These are phyloP conservation scores for Carassius auratus DNA, from an alignment of 2,113 vertebrate species.

Conservation along the genomic window DNA sequence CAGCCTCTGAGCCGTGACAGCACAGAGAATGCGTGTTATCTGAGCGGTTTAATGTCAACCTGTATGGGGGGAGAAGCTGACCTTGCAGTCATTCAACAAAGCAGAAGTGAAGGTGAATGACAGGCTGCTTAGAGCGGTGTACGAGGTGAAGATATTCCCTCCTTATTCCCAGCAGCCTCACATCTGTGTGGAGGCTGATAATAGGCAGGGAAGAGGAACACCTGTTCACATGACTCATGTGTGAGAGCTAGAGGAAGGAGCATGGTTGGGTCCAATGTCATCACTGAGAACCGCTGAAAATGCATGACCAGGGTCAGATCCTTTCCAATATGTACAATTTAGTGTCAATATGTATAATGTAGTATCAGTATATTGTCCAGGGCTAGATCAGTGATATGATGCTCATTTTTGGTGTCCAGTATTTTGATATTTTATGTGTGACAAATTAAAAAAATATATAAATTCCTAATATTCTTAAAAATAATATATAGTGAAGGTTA, in stretches of 20 bases:
- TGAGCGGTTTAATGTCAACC: constrained; percentile 46
- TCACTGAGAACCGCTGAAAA: background rate
- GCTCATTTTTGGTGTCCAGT: background rate
- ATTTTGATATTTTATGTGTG: no score
- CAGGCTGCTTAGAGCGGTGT: constrained; percentile 51
- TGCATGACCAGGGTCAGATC: background rate
- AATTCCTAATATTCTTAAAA: no score
- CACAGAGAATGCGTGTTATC: constrained; percentile 32
- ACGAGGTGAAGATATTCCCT: constrained; percentile 39
- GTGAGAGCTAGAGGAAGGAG: background rate
- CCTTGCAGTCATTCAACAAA: constrained; percentile 54
- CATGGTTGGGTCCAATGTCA: constrained; percentile 11
- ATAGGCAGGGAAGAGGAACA: constrained; percentile 19
- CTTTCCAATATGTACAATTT: background rate
- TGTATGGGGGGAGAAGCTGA: constrained; percentile 42
- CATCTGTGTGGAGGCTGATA: constrained; percentile 28
- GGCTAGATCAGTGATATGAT: background rate
- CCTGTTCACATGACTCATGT: constrained; percentile 7
- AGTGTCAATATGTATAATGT: background rate
- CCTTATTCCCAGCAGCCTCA: constrained; percentile 25
- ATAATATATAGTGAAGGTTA: background rate
- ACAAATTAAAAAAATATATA: no score
- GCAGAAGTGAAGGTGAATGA: constrained; percentile 54
- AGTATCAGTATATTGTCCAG: background rate
- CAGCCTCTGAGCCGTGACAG: constrained; percentile 21